Evolutionary conservation across 2,888 invertebrate genomes (phyloP).

Genomic region (Lasioglossum leucozonium): DNA sequence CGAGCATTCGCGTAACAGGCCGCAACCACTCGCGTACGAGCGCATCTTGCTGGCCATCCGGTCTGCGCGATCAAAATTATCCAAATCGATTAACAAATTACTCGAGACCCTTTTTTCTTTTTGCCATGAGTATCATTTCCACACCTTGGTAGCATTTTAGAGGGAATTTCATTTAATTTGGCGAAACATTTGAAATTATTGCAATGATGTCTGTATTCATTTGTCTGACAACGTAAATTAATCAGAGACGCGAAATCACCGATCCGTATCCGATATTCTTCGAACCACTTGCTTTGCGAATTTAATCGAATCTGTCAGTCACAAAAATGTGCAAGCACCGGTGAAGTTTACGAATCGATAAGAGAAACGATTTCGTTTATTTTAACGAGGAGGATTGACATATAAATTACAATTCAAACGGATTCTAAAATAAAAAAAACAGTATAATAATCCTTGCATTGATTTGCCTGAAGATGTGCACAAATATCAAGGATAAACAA

Average conservation of each 20-base stretch:
- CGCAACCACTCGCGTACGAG: not conserved
- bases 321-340: not conserved
- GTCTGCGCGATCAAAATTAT: not conserved
- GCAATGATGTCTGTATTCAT: not conserved
- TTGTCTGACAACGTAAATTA: not conserved
- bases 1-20: slow-evolving; percentile 5
- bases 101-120: not conserved
- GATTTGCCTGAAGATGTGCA: too few relatives aligned
- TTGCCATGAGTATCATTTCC: not conserved
- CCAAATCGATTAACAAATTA: not conserved
- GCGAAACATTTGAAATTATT: not conserved
- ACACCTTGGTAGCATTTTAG: too few relatives aligned
- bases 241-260: not conserved
- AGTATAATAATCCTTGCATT: not conserved
- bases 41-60: not conserved
- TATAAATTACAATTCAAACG: not conserved
- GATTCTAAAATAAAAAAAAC: not conserved
- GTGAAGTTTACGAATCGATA: not conserved
- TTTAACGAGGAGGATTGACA: not conserved
- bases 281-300: not conserved
- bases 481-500: not conserved
- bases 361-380: not conserved
- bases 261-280: not conserved
- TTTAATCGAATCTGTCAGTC: not conserved
- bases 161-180: too few relatives aligned